Percentiles rank a stretch among this genome's conserved stretches.
phyloP scores from a whole-genome alignment of 2,113 vertebrate species.

The Microtus oregoni region DNA sequence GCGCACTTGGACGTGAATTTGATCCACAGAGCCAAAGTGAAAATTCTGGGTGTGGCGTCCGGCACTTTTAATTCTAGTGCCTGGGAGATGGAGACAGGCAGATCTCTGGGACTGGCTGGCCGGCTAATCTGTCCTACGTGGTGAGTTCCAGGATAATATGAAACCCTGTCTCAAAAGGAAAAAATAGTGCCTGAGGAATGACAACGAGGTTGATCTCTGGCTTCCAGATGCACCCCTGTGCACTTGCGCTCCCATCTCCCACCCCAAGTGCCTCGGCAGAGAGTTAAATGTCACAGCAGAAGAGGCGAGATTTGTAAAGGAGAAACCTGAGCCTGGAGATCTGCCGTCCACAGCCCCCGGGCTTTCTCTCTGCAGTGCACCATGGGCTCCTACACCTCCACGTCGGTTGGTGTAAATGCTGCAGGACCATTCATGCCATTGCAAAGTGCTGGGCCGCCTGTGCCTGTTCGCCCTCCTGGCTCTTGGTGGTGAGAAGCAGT shows the following conservation, averaged over 20 bases:
- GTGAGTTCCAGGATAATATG: not conserved
- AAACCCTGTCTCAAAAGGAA: not conserved
- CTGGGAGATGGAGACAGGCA: not conserved
- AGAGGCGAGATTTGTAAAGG: not conserved
- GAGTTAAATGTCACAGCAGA: not conserved
- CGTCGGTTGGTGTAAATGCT: not conserved
- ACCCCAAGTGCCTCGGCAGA: no score
- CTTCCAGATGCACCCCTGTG: not conserved
- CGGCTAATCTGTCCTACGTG: not conserved
- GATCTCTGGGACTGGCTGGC: not conserved
- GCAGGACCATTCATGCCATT: not conserved
- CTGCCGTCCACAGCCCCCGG: no score
- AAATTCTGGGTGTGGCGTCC: not conserved
- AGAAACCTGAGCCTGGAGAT: not conserved
- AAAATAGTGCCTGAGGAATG: not conserved
- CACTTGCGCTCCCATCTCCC: no score
- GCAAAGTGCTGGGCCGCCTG: not conserved
- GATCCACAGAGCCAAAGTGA: not conserved
- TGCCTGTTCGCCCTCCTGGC: not conserved
- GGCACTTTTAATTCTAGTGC: not conserved
- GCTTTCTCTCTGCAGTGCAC: not conserved
- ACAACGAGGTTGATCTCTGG: not conserved
- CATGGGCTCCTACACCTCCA: not conserved
- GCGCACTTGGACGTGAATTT: not conserved
- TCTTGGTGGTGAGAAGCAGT: slow-evolving; percentile 31